Evolutionary conservation across 2,888 invertebrate species (phyloP), one percentile per base, ranked within the genome.

Genomic region (Rhingia campestris): DNA sequence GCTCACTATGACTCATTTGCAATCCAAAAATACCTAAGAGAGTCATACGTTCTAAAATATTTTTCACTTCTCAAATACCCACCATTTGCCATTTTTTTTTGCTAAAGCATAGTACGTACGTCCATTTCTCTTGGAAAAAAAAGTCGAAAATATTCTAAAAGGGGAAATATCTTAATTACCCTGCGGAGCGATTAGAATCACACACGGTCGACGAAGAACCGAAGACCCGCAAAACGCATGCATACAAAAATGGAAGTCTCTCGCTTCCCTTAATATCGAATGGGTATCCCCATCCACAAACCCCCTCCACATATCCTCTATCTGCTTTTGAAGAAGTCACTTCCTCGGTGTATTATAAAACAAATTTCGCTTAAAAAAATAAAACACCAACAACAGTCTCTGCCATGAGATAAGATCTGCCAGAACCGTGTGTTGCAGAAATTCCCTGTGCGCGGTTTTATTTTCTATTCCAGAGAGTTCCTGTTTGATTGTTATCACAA

Each of bases 401-500:
- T 58, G 33, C 53, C 35, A 37, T 7, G 7, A 53, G 81, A 81
- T 81, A 81, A 70, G 58, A 81, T 81, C 81, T 64, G 10, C 35
- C n/a, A 74, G 22, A 63, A 43, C 67, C n/a, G 35, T 63, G 54
- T 67, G 56, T 56, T 61, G 51, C 45, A 63, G 41, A 63, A 75
- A 63, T 58, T 56, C 80, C 59, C 47, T 45, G 35, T 41, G 14
- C 32, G 32, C 51, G 51, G 61, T 70, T 74, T 66, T 59, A 53
- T 79, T 66, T 73, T 73, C 58, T 66, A 43, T 79, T 66, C 37
- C 39, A 41, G 58, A 75, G 75, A 70, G 75, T 75, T 81, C 75
- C 81, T 75, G 75, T 75, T 81, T 75, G 81, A 81, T 81, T 81
- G 58, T 39, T 59, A 81, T 81, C 81, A 9, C 33, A n/a, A 22